Evolutionary conservation across 2,797 vertebrate genomes (phyloP).

Genomic region (Lophius americanus): DNA sequence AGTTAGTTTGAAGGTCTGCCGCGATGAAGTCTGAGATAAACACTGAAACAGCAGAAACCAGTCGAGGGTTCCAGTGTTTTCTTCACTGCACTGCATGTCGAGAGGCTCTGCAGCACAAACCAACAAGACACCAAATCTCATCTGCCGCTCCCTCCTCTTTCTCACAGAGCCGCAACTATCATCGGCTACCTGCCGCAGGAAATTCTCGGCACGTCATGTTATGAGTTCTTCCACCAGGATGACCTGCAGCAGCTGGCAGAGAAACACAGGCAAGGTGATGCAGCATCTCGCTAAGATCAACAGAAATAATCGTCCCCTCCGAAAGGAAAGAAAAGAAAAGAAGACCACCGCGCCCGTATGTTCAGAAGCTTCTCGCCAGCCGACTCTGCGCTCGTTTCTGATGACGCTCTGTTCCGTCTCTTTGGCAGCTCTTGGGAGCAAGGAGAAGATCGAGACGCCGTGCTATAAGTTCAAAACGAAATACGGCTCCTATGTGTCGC

Average conservation of each 20-base stretch:
- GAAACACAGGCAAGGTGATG: conserved; percentile 94
- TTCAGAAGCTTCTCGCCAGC: not conserved
- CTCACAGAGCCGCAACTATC: conserved; percentile 89
- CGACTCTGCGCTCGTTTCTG: not conserved
- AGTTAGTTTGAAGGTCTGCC: too few species aligned
- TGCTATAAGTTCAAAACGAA: conserved; percentile 97
- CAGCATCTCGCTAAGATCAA: not conserved
- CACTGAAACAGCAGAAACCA: too few species aligned
- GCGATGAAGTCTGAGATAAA: too few species aligned
- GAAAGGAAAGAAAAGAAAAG: too few species aligned
- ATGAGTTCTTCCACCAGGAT: conserved; percentile 98
- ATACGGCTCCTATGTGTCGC: conserved; percentile 91
- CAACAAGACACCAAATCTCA: not conserved
- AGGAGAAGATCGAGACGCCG: conserved; percentile 94
- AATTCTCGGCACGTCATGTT: conserved; percentile 95
- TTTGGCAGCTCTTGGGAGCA: conserved; percentile 90
- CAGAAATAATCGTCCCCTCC: too few species aligned
- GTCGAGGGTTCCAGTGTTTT: too few species aligned
- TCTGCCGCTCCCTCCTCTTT: not conserved
- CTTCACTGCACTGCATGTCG: too few species aligned
- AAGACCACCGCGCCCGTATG: too few species aligned
- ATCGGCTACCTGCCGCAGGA: conserved; percentile 96
- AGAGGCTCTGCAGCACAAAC: too few species aligned
- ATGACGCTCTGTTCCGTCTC: conserved; percentile 21
- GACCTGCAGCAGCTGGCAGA: conserved; percentile 94